Evolutionary conservation across 2,888 invertebrate genomes (phyloP), one percentile per base, ranked within the genome.

Genomic region (Heliconius erato): DNA sequence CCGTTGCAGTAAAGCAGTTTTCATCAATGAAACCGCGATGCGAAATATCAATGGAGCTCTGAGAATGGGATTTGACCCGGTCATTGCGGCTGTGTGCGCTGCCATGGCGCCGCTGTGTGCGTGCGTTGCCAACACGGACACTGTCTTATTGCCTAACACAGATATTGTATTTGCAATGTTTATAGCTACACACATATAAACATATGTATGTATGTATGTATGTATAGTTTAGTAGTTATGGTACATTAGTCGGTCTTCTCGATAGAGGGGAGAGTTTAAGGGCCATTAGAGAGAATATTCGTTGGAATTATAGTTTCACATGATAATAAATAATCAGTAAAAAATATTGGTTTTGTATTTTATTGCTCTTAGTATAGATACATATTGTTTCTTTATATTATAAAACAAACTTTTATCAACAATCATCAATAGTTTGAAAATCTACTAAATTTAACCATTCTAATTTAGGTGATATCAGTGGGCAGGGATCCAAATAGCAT

Each of bases 31-130:
- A 93, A 91, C 89, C 89, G 91, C 93, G 91, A 90, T 90, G 93
- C 92, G 89, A 93, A 94, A 94, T 92, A 94, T 95, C 95, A 95
- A 95, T 95, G 95, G 92, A 92, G 91, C 90, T 91, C 91, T 91
- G 92, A 94, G 93, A 93, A 94, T 92, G 94, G 90, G 91, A 87
- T 89, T 88, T 93, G 94, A 94, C 93, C 94, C 91, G 94, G 94
- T 94, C 94, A 93, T 59, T 81, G 84, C 80, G 79, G 35, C 82
- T 91, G 94, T 94, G 94, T 91, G 93, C 89, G 89, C 84, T 83
- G 68, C 69, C 74, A 63, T 44, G 63, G 69, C 85, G 84, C 84
- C 79, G 84, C 71, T 78, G 78, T 78, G 79, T 83, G 87, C 86
- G 87, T 83, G 81, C 88, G 91, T 91, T 72, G 35, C 44, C 82